Conservation (phyloP, 2,113 vertebrate genomes). For the Indri indri region DNA sequence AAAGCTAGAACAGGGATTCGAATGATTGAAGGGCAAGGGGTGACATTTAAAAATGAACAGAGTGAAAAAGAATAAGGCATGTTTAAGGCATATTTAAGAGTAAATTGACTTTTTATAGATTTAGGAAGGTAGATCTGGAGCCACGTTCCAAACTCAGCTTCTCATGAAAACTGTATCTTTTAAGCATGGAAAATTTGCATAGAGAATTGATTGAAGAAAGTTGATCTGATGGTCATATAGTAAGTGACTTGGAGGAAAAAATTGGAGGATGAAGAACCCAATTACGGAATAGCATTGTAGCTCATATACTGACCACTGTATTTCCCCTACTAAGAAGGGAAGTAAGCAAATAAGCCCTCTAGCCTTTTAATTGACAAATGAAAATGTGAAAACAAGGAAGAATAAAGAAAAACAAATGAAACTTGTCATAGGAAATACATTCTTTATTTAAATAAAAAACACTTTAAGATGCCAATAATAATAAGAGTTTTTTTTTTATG, state of each 20-base stretch:
- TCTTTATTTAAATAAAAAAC: constrained; percentile 65
- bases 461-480: constrained; percentile 45
- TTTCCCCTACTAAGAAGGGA: neutral
- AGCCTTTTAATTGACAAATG: neutral
- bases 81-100: neutral
- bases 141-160: neutral
- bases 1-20: neutral
- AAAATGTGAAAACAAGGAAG: constrained; percentile 16
- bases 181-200: neutral
- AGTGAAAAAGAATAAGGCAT: neutral
- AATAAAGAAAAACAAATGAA: neutral
- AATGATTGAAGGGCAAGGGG: neutral
- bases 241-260: neutral
- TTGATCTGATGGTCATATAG: neutral
- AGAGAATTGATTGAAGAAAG: neutral
- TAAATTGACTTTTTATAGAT: neutral
- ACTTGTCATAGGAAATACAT: constrained; percentile 37
- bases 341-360: neutral
- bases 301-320: neutral
- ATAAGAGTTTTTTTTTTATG: neutral
- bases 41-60: neutral
- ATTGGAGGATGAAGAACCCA: neutral
- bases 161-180: neutral
- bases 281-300: neutral
- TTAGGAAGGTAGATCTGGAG: neutral